phyloP scores from a whole-genome alignment of 2,888 invertebrate species.

The Danaus chrysippus region DNA sequence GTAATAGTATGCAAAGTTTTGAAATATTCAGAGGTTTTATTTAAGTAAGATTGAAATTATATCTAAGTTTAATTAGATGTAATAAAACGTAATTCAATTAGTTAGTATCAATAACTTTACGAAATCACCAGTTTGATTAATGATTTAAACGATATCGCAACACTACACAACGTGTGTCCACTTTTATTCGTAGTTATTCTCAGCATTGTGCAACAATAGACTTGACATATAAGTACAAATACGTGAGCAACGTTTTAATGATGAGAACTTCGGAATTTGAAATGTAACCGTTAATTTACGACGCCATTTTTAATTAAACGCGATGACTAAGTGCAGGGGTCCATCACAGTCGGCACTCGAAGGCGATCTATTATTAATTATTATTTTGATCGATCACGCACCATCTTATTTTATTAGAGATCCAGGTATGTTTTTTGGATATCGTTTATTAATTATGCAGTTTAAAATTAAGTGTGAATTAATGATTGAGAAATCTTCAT shows the following conservation, averaged over 20 bases:
- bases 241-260: slow-evolving; percentile 50
- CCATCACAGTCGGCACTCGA: slow-evolving; percentile 65
- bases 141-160: slow-evolving; percentile 54
- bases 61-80: too few species aligned
- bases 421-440: slow-evolving; percentile 50
- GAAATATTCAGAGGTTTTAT: too few species aligned
- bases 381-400: slow-evolving; percentile 76
- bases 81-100: neutral
- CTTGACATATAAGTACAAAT: slow-evolving; percentile 40
- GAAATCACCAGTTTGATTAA: slow-evolving; percentile 49
- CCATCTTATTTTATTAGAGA: slow-evolving; percentile 72
- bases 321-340: slow-evolving; percentile 75
- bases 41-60: too few species aligned
- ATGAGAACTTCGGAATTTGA: slow-evolving; percentile 56
- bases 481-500: slow-evolving; percentile 11
- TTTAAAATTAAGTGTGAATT: slow-evolving; percentile 39
- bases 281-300: slow-evolving; percentile 70
- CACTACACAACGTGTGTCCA: slow-evolving; percentile 39
- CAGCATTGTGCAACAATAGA: slow-evolving; percentile 38
- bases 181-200: slow-evolving; percentile 24
- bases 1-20: too few species aligned
- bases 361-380: slow-evolving; percentile 74
- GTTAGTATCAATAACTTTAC: slow-evolving; percentile 13
- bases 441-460: slow-evolving; percentile 61
- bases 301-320: slow-evolving; percentile 75